Evolutionary conservation across 2,888 invertebrate genomes (phyloP).

Genomic region (Lycia hirtaria): DNA sequence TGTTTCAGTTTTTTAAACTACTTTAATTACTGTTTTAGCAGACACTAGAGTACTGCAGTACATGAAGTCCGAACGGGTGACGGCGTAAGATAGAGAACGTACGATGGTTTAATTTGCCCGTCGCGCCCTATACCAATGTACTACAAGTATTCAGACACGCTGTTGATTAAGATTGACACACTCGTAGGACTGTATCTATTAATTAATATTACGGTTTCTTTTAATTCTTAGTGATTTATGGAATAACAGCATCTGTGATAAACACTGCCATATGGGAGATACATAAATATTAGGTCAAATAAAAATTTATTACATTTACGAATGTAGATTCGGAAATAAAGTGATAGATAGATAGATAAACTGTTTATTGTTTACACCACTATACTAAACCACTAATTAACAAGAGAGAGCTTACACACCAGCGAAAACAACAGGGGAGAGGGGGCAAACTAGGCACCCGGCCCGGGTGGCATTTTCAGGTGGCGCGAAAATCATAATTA

Average conservation of each 20-base stretch:
- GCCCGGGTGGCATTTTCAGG: too few species aligned
- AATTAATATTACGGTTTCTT: background rate
- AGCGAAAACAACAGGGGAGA: too few species aligned
- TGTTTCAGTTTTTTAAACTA: too few species aligned
- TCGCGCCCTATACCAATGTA: conserved; percentile 47
- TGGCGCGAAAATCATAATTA: too few species aligned
- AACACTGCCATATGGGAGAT: background rate
- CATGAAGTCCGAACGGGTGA: conserved; percentile 57
- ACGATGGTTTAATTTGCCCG: conserved; percentile 48
- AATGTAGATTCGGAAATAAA: too few species aligned
- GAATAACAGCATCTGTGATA: background rate
- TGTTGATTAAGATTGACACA: conserved; percentile 16
- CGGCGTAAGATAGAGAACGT: conserved; percentile 55
- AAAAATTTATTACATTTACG: too few species aligned
- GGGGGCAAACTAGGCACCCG: too few species aligned
- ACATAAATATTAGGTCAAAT: background rate
- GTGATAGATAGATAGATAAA: too few species aligned
- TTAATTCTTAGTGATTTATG: background rate
- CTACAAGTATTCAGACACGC: conserved; percentile 39
- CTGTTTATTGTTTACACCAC: too few species aligned
- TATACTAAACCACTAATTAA: too few species aligned
- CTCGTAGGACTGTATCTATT: background rate
- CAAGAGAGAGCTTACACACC: too few species aligned
- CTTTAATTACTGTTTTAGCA: background rate
- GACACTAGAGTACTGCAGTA: conserved; percentile 6